Evolutionary conservation across 2,113 vertebrate genomes (phyloP).

Genomic region (Maccullochella peelii): DNA sequence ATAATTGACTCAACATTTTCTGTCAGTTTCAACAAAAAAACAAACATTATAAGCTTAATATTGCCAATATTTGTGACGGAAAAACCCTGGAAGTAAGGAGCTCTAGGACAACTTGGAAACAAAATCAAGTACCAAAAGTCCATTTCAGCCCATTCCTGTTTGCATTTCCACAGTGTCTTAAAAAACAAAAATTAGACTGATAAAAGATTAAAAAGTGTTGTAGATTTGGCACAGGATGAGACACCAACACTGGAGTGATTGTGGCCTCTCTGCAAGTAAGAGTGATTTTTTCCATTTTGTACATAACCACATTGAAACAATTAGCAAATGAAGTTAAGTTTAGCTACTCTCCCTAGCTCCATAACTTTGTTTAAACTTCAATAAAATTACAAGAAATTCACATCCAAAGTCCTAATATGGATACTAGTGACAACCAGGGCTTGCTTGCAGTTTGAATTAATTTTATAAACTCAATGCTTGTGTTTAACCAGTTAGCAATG

Average conservation of each 20-base stretch:
- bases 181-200: background rate
- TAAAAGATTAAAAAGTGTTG: background rate
- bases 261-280: background rate
- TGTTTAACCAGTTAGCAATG: background rate
- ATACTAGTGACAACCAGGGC: background rate
- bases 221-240: background rate
- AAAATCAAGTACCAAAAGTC: background rate
- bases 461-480: background rate
- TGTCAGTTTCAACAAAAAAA: background rate
- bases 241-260: background rate
- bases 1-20: background rate
- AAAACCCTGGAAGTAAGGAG: background rate
- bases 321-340: background rate
- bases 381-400: background rate
- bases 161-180: background rate
- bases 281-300: background rate
- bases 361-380: background rate
- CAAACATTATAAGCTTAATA: background rate
- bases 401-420: background rate
- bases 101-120: background rate
- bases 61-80: background rate
- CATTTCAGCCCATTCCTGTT: background rate
- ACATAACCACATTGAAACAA: background rate
- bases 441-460: background rate
- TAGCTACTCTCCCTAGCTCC: background rate